Base-by-base conservation (phyloP, 2,797 vertebrate genomes). In the Pitangus sulphuratus region DNA sequence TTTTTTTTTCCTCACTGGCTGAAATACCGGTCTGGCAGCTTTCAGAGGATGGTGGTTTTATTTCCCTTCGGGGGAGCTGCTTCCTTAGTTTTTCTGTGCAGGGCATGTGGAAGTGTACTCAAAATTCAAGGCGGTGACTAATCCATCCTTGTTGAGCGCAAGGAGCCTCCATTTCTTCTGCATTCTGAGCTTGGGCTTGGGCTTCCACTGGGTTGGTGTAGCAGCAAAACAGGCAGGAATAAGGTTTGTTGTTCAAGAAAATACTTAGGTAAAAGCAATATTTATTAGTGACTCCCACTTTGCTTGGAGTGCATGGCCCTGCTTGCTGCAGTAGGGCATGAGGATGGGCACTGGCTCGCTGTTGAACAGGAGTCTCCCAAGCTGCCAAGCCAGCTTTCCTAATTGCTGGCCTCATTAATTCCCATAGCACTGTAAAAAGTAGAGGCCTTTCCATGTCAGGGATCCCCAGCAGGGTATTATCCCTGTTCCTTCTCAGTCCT, bases 401-500 rank as follows among this genome's bases (percentile, higher is more conserved):
- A 9, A 4, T 19, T 26, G 22, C 66, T 20, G 47, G 19, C 60
- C 57, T 81, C 20, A 0, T 83, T n/a, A 70, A n/a, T 81, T 84
- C 65, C 51, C 15, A 0, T 0, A 25, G 66, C 70, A 45, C 1
- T 2, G 3, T 6, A 3, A 28, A 19, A 48, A 39, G 28, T 3
- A 5, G 2, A 5, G 13, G 40, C 11, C 50, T 40, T 11, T 35
- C n/a, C 0, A 0, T 6, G 47, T 2, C 2, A 0, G 64, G 56
- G 35, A 19, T 50, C 7, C 44, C 48, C 16, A 26, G 60, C 47
- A 45, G n/a, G 30, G 10, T 30, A 1, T 1, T 4, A 1, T 3
- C 18, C 28, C 54, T 30, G 17, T 37, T 25, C 8, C n/a, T 20
- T 42, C 20, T 12, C 31, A 50, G 25, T 21, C 18, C 39, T 45